These are phyloP conservation scores for Peromyscus leucopus DNA, from an alignment of 2,113 vertebrate species.

Conservation along the genomic window DNA sequence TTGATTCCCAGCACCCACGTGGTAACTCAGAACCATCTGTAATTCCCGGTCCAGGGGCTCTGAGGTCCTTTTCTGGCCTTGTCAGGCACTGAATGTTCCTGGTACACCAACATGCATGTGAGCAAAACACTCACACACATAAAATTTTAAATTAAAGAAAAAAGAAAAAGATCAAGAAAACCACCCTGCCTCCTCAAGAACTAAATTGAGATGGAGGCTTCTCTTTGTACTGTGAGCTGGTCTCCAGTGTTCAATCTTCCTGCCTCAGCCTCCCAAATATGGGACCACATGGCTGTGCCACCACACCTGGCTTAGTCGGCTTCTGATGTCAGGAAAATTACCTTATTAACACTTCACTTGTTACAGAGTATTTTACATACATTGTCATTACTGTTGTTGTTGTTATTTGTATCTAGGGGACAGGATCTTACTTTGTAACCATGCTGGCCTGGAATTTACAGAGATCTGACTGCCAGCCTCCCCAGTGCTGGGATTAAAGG, in stretches of 20 bases:
- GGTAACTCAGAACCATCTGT: not conserved
- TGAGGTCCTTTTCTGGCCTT: not conserved
- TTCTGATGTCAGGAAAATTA: conserved; percentile 4
- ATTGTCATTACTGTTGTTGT: not conserved
- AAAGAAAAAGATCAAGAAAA: not conserved
- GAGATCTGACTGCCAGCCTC: not conserved
- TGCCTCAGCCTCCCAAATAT: not conserved
- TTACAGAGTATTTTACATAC: not conserved
- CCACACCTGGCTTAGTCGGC: not conserved
- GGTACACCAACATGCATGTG: not conserved
- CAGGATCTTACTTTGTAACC: not conserved
- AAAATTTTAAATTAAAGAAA: not conserved
- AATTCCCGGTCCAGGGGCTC: not conserved
- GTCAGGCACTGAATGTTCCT: not conserved
- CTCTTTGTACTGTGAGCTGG: not conserved
- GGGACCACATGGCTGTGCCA: not conserved
- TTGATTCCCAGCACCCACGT: not conserved
- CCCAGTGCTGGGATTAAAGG: not conserved
- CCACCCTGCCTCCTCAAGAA: not conserved
- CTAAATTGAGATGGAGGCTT: not conserved
- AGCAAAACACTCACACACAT: not conserved
- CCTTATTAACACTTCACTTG: not conserved
- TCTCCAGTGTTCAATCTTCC: not conserved
- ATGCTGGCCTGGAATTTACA: not conserved
- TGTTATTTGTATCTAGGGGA: not conserved